A percentile compares a stretch with the other conserved stretches of the same genome.
Evolutionary conservation across 2,888 invertebrate species (phyloP).

Genomic region (Thymelicus sylvestris): DNA sequence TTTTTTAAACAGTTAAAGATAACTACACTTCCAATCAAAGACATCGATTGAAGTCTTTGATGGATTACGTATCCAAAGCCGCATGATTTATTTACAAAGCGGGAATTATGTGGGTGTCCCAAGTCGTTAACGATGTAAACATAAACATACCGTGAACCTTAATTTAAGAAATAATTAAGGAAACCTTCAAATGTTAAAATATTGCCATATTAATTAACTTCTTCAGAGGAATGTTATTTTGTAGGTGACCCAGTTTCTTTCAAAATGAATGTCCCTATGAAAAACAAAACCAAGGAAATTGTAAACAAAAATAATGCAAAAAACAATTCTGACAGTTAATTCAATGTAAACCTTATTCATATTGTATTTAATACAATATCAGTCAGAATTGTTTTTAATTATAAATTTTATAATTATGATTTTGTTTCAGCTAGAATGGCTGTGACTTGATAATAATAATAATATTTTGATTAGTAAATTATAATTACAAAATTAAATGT

Average conservation of each 20-base stretch:
- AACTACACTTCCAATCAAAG: conserved; percentile 9
- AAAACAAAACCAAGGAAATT: neutral
- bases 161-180: neutral
- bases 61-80: conserved; percentile 8
- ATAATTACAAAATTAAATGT: too few relatives aligned
- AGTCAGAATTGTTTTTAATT: too few relatives aligned
- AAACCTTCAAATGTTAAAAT: conserved; percentile 4
- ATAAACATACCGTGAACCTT: neutral
- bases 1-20: neutral
- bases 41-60: conserved; percentile 23
- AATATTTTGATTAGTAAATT: too few relatives aligned
- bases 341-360: too few relatives aligned
- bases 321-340: too few relatives aligned
- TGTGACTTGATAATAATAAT: too few relatives aligned
- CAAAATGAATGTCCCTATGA: neutral
- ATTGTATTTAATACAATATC: too few relatives aligned
- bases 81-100: neutral
- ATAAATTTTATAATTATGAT: too few relatives aligned
- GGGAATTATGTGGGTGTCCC: too few relatives aligned
- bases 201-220: conserved; percentile 23
- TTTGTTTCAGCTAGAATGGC: too few relatives aligned
- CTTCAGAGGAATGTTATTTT: conserved; percentile 20
- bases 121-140: neutral
- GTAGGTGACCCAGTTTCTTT: conserved; percentile 29
- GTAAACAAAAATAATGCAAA: neutral